Conservation (phyloP, 2,113 vertebrate genomes). For the Camelus dromedarius region DNA sequence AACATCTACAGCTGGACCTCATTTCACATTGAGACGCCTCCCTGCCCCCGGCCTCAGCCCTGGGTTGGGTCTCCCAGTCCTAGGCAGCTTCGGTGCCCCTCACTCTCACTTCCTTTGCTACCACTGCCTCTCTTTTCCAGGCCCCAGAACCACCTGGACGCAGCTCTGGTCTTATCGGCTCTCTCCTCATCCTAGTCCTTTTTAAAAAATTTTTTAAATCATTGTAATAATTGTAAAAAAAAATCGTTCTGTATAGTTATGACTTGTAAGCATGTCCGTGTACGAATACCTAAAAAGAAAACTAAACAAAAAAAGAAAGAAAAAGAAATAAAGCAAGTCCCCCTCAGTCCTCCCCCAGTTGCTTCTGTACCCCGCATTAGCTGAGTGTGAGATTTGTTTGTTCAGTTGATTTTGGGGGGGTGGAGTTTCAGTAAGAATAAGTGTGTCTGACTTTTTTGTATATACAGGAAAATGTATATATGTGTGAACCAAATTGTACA, state of each 20-base stretch:
- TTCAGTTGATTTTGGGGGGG: slow-evolving; percentile 71
- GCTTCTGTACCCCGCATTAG: slow-evolving; percentile 94
- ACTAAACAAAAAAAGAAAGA: slow-evolving; percentile 55
- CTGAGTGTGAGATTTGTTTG: slow-evolving; percentile 88
- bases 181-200: slow-evolving; percentile 91
- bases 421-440: slow-evolving; percentile 94
- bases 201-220: slow-evolving; percentile 88
- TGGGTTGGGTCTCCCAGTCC: neutral
- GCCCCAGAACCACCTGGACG: slow-evolving; percentile 95
- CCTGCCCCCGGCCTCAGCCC: neutral
- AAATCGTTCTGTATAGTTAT: slow-evolving; percentile 94
- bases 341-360: slow-evolving; percentile 65
- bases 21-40: neutral
- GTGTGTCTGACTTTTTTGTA: slow-evolving; percentile 94
- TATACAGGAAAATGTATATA: slow-evolving; percentile 99
- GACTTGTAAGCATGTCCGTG: slow-evolving; percentile 98
- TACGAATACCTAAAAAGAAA: slow-evolving; percentile 90
- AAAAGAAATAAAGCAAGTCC: slow-evolving; percentile 65
- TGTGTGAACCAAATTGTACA: slow-evolving; percentile 99
- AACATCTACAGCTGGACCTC: neutral
- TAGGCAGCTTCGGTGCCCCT: neutral
- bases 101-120: slow-evolving; percentile 47
- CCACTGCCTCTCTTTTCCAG: slow-evolving; percentile 90
- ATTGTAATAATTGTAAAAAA: slow-evolving; percentile 93
- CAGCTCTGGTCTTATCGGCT: slow-evolving; percentile 92